Evolutionary conservation across 2,797 vertebrate genomes (phyloP), one percentile per base, ranked within the genome.

Genomic region (Linurgus olivaceus): DNA sequence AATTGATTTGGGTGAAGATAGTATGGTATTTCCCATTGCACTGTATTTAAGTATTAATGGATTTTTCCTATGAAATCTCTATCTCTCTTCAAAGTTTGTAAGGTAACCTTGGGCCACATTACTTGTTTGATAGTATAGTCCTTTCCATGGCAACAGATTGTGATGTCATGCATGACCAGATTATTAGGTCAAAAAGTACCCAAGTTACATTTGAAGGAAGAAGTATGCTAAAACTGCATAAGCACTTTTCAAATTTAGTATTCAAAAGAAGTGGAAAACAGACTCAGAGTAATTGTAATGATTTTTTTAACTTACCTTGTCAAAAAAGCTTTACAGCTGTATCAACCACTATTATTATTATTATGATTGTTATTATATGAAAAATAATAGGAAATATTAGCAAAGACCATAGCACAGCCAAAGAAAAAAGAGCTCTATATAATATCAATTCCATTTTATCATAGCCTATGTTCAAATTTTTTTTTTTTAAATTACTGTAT

Each of bases 81-180:
- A 37, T 86, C 85, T 79, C 59, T 91, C 75, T 90, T 94, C 66
- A 59, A 42, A 72, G 26, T 13, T 74, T 67, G 38, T 87, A 89
- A 83, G 62, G 52, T 38, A 80, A 70, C 80, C 72, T 90, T 87
- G 88, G 78, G 54, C 71, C 74, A 75, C 28, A 29, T 52, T 85
- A 71, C 84, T 87, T 94, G 44, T 92, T 94, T 96, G 95, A 94
- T 96, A 94, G 87, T 76, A 86, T 82, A 50, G 57, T 81, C 59
- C 70, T 88, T 95, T 91, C 91, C 86, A 90, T 76, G 54, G 86
- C 76, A 96, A 93, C 93, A 95, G 89, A 88, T 83, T 88, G 76
- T 96, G 95, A 96, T 97, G 91, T 94, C 92, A 93, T 74, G 82
- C 66, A 85, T 45, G 68, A 75, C 82, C 67, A 94, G 88, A 96